Conservation (phyloP, 2,888 invertebrate genomes). For the Morpho helenor region DNA sequence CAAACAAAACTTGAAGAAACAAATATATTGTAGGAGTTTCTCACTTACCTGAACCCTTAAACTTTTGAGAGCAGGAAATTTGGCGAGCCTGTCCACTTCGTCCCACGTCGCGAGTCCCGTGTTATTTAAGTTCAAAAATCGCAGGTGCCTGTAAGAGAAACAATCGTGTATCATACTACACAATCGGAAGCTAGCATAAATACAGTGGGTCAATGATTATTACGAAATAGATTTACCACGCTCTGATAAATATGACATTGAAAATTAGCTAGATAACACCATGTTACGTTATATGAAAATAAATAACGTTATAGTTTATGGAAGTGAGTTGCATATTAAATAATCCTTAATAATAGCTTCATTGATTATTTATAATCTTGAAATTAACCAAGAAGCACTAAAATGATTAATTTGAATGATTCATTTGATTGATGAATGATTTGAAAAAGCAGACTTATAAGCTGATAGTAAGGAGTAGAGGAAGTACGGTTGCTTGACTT, state of each 20-base stretch:
- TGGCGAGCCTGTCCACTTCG: conserved; percentile 91
- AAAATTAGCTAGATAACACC: conserved; percentile 15
- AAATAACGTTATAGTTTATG: background rate
- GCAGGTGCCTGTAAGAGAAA: conserved; percentile 79
- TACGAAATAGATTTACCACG: conserved; percentile 25
- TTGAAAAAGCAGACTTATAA: too few relatives aligned
- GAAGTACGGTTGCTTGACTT: too few relatives aligned
- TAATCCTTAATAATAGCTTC: background rate
- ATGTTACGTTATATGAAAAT: background rate
- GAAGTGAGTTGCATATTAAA: background rate
- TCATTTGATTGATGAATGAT: too few relatives aligned
- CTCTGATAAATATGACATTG: conserved; percentile 30
- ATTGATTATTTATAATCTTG: too few relatives aligned
- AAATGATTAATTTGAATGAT: too few relatives aligned
- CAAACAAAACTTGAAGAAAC: too few relatives aligned
- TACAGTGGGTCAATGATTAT: conserved; percentile 60
- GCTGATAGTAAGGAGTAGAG: too few relatives aligned
- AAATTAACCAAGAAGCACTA: too few relatives aligned
- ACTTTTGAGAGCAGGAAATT: conserved; percentile 90
- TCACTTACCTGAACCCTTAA: conserved; percentile 87
- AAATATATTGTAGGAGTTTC: background rate
- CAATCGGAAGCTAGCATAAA: conserved; percentile 32
- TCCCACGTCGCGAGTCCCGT: conserved; percentile 92
- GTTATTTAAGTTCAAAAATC: conserved; percentile 91
- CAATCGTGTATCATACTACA: background rate